Evolutionary conservation across 64 coral and sea anemone genomes (phyloP).

Genomic region (Acropora yongei): DNA sequence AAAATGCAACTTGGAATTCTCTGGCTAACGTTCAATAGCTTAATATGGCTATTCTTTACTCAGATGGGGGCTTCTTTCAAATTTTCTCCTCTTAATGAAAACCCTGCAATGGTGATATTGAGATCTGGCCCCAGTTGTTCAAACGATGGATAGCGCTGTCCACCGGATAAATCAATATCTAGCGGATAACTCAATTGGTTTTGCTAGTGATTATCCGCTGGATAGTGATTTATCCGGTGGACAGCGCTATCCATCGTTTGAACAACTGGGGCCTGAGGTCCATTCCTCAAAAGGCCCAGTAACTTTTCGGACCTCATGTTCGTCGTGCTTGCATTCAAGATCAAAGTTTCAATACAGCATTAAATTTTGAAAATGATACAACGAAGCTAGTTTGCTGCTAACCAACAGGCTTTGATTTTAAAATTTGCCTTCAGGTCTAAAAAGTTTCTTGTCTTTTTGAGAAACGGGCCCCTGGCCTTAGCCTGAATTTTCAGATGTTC

Average conservation of each 20-base stretch:
- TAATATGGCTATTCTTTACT: neutral
- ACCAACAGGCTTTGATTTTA: slow-evolving; percentile 19
- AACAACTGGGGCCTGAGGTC: too few relatives aligned
- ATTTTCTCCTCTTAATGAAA: neutral
- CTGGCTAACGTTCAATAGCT: neutral
- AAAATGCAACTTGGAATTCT: neutral
- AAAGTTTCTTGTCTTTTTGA: slow-evolving; percentile 8
- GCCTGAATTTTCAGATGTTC: slow-evolving; percentile 12
- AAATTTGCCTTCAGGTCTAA: slow-evolving; percentile 11
- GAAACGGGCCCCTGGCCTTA: slow-evolving; percentile 7
- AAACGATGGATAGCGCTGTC: too few relatives aligned
- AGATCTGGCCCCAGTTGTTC: too few relatives aligned
- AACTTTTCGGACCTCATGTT: slow-evolving; percentile 5
- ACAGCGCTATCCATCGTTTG: too few relatives aligned
- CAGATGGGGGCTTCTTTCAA: neutral
- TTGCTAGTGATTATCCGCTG: too few relatives aligned
- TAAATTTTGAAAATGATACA: neutral
- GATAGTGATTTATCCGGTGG: too few relatives aligned
- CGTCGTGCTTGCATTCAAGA: neutral
- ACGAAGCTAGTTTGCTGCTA: neutral
- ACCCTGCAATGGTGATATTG: neutral
- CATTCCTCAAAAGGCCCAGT: slow-evolving; percentile 7
- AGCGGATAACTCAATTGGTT: too few relatives aligned
- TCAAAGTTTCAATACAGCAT: slow-evolving; percentile 12
- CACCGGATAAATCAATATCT: too few relatives aligned